Base-by-base conservation (phyloP, 23 tunicate genomes). In the Trididemnum miniatum region DNA sequence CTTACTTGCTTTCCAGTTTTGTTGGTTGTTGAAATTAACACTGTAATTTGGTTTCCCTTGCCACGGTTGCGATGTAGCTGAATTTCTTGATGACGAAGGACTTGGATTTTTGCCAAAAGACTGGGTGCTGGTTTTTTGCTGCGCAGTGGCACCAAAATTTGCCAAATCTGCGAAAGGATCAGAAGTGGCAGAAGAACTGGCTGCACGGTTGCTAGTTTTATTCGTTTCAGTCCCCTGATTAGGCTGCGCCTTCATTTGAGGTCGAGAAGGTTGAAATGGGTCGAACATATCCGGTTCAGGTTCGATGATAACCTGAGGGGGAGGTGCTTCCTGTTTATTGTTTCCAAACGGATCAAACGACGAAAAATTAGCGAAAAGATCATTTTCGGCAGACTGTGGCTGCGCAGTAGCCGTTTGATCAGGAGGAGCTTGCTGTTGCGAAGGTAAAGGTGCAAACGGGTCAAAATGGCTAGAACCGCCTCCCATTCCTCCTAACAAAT, bases 1-100 rank as follows among this genome's bases (percentile, higher is more conserved):
- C 97, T 87, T 78, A 92, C 97, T 92, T 64, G 97, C 78, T 89
- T 92, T 92, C 97, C 97, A 92, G 35, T 69, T 85, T 83, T 83
- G 89, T 0, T 37, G 34, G 9, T 32, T 52, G 30, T 72, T 25
- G 37, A 90, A 78, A 39, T 71, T 84, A 2, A 80, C 34, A 50
- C 72, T 85, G 81, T 92, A 92, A 71, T 87, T 92, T 59, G 92
- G 83, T 35, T 87, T 77, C 44, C 67, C 4, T 18, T 52, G 66
- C 12, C 79, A 29, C 1, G 79, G 27, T 39, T 38, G 29, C 30
- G 57, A 15, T 5, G 59, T 24, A 30, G 37, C 12, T 5, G 75
- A 67, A 20, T 20, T 62, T 62, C 27, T 18, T 4, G 38, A 20
- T 7, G 75, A 67, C n/a, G 75, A 31, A 30, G 38, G 37, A 62